A percentile compares a stretch with the other conserved stretches of the same genome.
These are phyloP conservation scores for Caenorhabditis latens DNA, from an alignment of 1,140 invertebrate species.

Conservation along the genomic window DNA sequence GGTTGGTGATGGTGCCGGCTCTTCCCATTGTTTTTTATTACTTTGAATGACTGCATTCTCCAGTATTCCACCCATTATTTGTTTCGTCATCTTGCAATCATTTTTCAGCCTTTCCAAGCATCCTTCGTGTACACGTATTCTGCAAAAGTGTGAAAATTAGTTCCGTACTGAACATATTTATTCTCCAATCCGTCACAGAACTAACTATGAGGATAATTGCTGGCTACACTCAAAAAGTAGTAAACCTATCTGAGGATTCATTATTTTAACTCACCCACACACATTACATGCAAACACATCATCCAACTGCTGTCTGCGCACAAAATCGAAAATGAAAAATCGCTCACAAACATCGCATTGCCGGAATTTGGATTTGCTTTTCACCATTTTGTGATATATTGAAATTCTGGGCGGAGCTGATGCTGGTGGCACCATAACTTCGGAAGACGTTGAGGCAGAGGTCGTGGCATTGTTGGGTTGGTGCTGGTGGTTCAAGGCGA, in stretches of 20 bases:
- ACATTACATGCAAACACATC: conserved; percentile 26
- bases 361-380: conserved; percentile 35
- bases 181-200: too few species aligned
- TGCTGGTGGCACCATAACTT: not conserved
- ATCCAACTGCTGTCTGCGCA: not conserved
- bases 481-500: not conserved
- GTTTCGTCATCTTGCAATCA: not conserved
- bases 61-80: not conserved
- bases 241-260: too few species aligned
- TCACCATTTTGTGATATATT: conserved; percentile 3
- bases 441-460: not conserved
- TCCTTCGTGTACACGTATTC: conserved; percentile 17
- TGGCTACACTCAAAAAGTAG: too few species aligned
- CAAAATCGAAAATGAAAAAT: conserved; percentile 4
- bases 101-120: conserved; percentile 11
- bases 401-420: not conserved
- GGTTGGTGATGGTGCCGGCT: not conserved
- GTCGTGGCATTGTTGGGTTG: not conserved
- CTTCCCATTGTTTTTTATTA: conserved; percentile 21
- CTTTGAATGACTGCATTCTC: conserved; percentile 7
- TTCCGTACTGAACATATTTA: too few species aligned
- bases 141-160: not conserved
- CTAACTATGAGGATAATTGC: too few species aligned
- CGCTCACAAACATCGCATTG: conserved; percentile 15
- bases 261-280: conserved; percentile 2